Evolutionary conservation across 1,140 invertebrate species (phyloP).

Genomic region (Drosophila ananassae): DNA sequence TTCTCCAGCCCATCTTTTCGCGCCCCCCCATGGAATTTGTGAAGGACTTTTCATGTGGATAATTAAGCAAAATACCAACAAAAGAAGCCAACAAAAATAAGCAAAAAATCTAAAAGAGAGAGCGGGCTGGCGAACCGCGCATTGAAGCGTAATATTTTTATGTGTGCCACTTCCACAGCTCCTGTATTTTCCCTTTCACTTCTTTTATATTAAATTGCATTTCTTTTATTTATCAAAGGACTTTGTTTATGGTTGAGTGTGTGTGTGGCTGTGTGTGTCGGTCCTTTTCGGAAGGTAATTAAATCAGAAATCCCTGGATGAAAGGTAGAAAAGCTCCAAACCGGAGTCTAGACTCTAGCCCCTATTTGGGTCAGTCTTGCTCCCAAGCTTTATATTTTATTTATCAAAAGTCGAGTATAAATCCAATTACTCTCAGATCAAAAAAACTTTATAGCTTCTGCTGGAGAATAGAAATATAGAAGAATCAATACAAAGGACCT

Average conservation of each 20-base stretch:
- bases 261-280: slow-evolving; percentile 12
- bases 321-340: background rate
- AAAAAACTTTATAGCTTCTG: background rate
- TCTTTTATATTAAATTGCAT: slow-evolving; percentile 46
- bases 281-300: slow-evolving; percentile 29
- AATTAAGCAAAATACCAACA: slow-evolving; percentile 78
- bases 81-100: slow-evolving; percentile 31
- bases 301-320: slow-evolving; percentile 21
- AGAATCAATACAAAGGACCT: background rate
- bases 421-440: background rate
- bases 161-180: slow-evolving; percentile 24
- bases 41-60: slow-evolving; percentile 76
- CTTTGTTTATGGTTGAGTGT: slow-evolving; percentile 1
- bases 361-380: no score
- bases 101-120: slow-evolving; percentile 13
- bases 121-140: background rate
- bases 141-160: slow-evolving; percentile 36
- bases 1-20: slow-evolving; percentile 30
- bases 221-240: slow-evolving; percentile 50
- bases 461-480: background rate
- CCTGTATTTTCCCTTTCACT: slow-evolving; percentile 30
- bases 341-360: background rate
- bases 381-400: no score
- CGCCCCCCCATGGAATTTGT: slow-evolving; percentile 50
- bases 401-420: background rate